phyloP scores from a whole-genome alignment of 1,140 invertebrate genomes.

The Camponotus vicinus region DNA sequence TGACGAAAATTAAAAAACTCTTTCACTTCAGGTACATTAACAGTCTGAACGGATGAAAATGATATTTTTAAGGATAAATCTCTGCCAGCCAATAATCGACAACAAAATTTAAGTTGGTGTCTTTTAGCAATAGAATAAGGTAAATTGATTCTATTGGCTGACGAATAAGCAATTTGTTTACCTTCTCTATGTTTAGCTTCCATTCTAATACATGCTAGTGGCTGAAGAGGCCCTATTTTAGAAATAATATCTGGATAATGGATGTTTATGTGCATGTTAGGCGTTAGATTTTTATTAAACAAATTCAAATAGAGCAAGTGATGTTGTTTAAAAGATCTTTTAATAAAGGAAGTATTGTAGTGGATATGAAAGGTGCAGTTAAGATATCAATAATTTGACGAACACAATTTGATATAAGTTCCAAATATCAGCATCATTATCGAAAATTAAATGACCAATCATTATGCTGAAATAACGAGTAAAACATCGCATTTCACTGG shows the following conservation, averaged over 20 bases:
- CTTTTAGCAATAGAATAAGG: conserved; percentile 27
- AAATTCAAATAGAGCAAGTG: not conserved
- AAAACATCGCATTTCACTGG: conserved; percentile 10
- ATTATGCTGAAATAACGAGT: not conserved
- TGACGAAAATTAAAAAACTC: conserved; percentile 1
- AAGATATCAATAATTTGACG: not conserved
- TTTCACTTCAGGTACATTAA: not conserved
- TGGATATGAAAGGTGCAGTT: conserved; percentile 3
- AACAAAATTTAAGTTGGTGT: conserved; percentile 23
- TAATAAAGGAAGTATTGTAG: not conserved
- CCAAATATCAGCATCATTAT: not conserved
- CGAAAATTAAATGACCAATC: conserved; percentile 10
- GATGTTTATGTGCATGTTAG: not conserved
- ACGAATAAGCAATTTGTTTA: conserved; percentile 6
- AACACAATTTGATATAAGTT: conserved; percentile 12
- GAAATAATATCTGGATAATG: conserved; percentile 25
- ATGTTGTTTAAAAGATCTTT: conserved; percentile 20
- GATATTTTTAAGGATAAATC: conserved; percentile 6
- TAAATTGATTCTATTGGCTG: conserved; percentile 12
- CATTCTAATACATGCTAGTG: conserved; percentile 11
- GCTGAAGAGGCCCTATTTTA: conserved; percentile 24
- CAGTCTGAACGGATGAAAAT: not conserved
- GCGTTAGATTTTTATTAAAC: not conserved
- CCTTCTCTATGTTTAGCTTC: conserved; percentile 32
- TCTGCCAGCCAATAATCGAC: conserved; percentile 1